Conservation (phyloP, 2,797 vertebrate genomes). For the Monodelphis domestica region DNA sequence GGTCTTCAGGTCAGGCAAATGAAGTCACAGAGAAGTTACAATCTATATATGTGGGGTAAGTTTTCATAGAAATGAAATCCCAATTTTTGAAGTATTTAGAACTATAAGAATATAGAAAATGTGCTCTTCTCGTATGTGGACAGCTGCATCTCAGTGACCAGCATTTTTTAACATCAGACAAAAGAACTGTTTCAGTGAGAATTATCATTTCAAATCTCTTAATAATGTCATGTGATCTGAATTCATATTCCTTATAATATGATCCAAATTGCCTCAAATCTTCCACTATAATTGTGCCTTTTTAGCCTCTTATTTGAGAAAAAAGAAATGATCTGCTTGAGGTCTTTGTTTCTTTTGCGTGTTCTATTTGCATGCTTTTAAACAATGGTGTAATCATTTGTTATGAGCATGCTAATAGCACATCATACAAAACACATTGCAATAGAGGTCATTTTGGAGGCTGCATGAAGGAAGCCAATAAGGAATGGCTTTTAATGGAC, state of each 20-base stretch:
- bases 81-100: constrained; percentile 5
- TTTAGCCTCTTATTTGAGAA: constrained; percentile 41
- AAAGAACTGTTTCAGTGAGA: constrained; percentile 31
- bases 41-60: background rate
- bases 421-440: background rate
- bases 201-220: constrained; percentile 33
- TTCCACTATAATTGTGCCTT: constrained; percentile 50
- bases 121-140: background rate
- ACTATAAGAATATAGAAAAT: background rate
- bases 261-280: constrained; percentile 52
- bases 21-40: background rate
- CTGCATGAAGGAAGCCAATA: background rate
- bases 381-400: constrained; percentile 1
- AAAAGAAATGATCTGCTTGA: constrained; percentile 34
- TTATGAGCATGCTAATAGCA: constrained; percentile 34
- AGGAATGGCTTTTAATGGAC: background rate
- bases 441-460: constrained; percentile 41
- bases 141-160: background rate
- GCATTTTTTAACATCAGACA: constrained; percentile 1
- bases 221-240: constrained; percentile 45
- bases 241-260: constrained; percentile 31
- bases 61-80: background rate
- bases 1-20: background rate
- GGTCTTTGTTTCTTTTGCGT: background rate
- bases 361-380: constrained; percentile 25